Percentiles rank a stretch among this genome's conserved stretches.
Evolutionary conservation across 2,113 vertebrate species (phyloP).

Genomic region (Rhombomys opimus): DNA sequence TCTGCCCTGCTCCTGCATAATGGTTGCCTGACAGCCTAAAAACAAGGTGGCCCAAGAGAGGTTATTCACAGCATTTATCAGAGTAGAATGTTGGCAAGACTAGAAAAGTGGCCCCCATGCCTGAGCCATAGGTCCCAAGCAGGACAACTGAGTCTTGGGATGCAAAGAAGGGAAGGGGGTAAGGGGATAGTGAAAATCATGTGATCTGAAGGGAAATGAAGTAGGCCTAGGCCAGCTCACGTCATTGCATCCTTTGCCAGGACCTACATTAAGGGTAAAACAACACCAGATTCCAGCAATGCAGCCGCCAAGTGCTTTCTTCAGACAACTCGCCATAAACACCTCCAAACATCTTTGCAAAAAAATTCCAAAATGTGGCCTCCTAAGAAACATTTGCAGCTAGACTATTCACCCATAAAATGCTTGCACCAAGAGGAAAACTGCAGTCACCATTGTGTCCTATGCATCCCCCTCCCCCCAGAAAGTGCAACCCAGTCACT

Average conservation of each 20-base stretch:
- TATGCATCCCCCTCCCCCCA: no score
- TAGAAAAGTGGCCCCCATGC: background rate
- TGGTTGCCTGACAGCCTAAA: background rate
- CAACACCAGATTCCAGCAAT: background rate
- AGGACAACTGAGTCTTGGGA: background rate
- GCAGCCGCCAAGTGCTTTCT: background rate
- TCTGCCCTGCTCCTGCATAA: background rate
- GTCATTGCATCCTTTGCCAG: conserved; percentile 47
- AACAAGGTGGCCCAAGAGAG: background rate
- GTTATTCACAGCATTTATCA: background rate
- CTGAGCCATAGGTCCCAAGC: background rate
- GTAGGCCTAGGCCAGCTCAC: conserved; percentile 39
- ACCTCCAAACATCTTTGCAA: conserved; percentile 66
- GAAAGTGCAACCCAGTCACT: background rate
- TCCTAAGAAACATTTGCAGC: conserved; percentile 36
- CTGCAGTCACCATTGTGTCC: background rate
- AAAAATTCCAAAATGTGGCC: conserved; percentile 47
- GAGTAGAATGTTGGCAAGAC: no score
- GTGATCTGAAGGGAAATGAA: background rate
- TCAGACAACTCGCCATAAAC: conserved; percentile 64
- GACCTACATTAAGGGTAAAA: conserved; percentile 60
- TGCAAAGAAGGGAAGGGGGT: background rate
- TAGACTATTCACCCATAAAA: background rate
- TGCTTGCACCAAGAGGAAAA: background rate
- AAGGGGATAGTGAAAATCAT: background rate